Percentiles rank a stretch among this genome's conserved stretches.
These are phyloP conservation scores for Limnephilus rhombicus DNA, from an alignment of 2,888 invertebrate species.

Conservation along the genomic window DNA sequence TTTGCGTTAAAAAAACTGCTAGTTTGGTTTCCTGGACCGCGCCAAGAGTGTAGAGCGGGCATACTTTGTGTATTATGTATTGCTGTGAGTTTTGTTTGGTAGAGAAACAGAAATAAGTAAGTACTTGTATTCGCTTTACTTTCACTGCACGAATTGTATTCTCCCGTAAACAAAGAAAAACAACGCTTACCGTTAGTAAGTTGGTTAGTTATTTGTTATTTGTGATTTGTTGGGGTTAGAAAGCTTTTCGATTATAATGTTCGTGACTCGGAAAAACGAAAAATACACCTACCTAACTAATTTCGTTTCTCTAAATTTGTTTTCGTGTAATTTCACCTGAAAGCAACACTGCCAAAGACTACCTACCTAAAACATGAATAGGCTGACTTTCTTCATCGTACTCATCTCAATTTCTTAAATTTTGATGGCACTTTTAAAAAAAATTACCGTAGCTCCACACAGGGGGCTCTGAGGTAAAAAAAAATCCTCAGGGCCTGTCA, in stretches of 20 bases:
- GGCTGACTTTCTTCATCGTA: no score
- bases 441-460: no score
- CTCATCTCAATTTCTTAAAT: no score
- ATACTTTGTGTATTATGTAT: neutral
- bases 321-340: neutral
- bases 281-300: neutral
- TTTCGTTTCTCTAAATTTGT: neutral
- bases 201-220: neutral
- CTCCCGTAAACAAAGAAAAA: neutral
- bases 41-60: neutral
- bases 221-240: neutral
- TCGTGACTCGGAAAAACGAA: neutral
- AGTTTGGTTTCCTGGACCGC: no score
- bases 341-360: neutral
- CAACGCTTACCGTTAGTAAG: neutral
- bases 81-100: neutral
- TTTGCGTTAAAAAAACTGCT: no score
- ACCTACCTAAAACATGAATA: neutral
- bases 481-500: no score
- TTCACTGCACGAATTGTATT: neutral
- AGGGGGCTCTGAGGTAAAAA: no score
- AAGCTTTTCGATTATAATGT: neutral
- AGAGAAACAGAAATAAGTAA: neutral
- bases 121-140: neutral
- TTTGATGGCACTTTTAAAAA: no score